Conservation (phyloP, 1,140 invertebrate genomes). For the Neotoxoptera formosana region DNA sequence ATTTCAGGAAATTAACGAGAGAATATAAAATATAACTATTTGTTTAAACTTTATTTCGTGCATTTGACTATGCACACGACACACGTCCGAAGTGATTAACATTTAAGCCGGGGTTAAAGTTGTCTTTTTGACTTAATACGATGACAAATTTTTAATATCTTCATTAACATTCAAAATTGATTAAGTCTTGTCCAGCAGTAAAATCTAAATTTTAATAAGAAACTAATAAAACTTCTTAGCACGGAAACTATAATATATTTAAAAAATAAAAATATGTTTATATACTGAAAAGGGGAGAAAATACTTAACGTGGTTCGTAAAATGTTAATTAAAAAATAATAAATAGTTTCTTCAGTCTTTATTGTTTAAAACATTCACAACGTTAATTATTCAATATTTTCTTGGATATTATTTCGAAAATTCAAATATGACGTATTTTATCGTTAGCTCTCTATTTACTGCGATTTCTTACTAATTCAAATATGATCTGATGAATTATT, state of each 20-base stretch:
- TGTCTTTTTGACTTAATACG: not conserved
- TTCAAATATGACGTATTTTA: not conserved
- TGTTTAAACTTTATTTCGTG: not conserved
- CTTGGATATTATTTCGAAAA: too few relatives aligned
- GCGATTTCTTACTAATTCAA: not conserved
- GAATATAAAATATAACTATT: not conserved
- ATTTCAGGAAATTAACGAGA: not conserved
- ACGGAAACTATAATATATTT: too few relatives aligned
- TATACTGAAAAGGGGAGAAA: too few relatives aligned
- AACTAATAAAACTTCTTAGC: not conserved
- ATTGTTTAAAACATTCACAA: too few relatives aligned
- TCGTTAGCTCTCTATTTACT: not conserved
- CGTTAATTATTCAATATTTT: too few relatives aligned
- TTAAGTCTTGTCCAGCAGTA: not conserved
- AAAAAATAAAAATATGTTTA: too few relatives aligned
- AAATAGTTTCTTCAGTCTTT: too few relatives aligned
- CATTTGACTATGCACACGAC: not conserved
- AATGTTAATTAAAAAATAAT: too few relatives aligned
- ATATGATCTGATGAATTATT: not conserved
- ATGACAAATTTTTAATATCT: not conserved
- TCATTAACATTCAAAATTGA: not conserved
- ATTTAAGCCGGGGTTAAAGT: not conserved
- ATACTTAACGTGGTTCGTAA: too few relatives aligned
- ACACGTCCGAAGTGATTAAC: fast-evolving
- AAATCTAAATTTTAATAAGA: not conserved